Base-by-base conservation (phyloP, 2,888 invertebrate species). In the Teinopalpus imperialis region DNA sequence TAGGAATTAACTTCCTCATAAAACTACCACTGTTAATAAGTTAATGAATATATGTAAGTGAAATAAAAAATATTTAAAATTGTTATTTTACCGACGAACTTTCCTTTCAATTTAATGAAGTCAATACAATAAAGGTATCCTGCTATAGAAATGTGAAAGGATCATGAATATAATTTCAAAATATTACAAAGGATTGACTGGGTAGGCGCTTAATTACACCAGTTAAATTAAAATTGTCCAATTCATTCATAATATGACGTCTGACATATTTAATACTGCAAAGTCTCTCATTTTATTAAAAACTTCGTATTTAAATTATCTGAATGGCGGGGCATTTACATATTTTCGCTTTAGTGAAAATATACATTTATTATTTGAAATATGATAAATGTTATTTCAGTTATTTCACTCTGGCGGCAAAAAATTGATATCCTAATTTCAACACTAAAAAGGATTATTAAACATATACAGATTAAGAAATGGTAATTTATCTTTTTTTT, bases 171-270 rank as follows among this genome's bases (percentile, higher is more conserved):
- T 37, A 10, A 37, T 29, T 21, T 6, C 8, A n/a, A 13, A 29
- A 36, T 8, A 39, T 20, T 6, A 37, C 37, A 21, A 30, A 30
- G 5, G 12, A 29, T 29, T 12, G 21, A 39, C 29, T 39, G 39
- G n/a, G n/a, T n/a, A n/a, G 7, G n/a, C 20, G 3, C 8, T 39
- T 39, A 39, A 39, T 39, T 14, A 29, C 39, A n/a, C n/a, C n/a
- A n/a, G n/a, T n/a, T n/a, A n/a, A n/a, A n/a, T n/a, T n/a, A n/a
- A n/a, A n/a, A n/a, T n/a, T n/a, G n/a, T n/a, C n/a, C n/a, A n/a
- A n/a, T n/a, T n/a, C n/a, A n/a, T n/a, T n/a, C n/a, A n/a, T n/a
- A n/a, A n/a, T n/a, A n/a, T n/a, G n/a, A n/a, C n/a, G n/a, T n/a
- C n/a, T n/a, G n/a, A n/a, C n/a, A n/a, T n/a, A n/a, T n/a, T n/a